Evolutionary conservation across 2,888 invertebrate species (phyloP), one percentile per base, ranked within the genome.

Genomic region (Callosobruchus maculatus): DNA sequence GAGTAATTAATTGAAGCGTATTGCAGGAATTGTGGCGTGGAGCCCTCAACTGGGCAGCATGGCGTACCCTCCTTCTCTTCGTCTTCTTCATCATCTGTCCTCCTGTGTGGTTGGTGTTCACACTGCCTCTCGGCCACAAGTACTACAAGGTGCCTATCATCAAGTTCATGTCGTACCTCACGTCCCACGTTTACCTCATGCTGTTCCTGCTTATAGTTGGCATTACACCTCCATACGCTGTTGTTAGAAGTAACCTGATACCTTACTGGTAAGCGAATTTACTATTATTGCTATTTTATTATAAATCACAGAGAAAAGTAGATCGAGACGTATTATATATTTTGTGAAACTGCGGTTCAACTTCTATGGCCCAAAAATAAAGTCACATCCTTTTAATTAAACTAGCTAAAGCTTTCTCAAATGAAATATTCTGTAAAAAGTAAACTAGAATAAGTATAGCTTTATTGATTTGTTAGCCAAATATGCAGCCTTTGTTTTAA

Each of bases 111-210:
- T 89, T 98, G 80, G 93, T 95, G 71, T 97, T 98, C 87, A 97
- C 98, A 78, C 92, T 98, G 85, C 98, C 98, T 72, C 89, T 98
- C 84, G 96, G 96, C 68, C 97, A 97, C 89, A 95, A 95, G 88
- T 97, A 95, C 89, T 96, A 97, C 90, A 97, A 98, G 90, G 97
- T 99, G 83, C 99, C 99, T 75, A 98, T 99, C 85, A 98, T 99
- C 85, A 99, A 99, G 89, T 99, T 99, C 89, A 98, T 99, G 95
- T 98, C 98, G 70, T 99, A 99, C 88, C 91, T 99, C 82, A 98
- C 99, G 22, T 98, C 99, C 7, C 99, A 99, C 88, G 94, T 99
- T 83, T 98, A 98, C 88, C 92, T 99, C 81, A 98, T 99, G 94
- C 88, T 96, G 79, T 93, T 99, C 83, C 92, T 99, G 81, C 92